phyloP scores from a whole-genome alignment of 1,140 invertebrate genomes.

The Lucilia cuprina region DNA sequence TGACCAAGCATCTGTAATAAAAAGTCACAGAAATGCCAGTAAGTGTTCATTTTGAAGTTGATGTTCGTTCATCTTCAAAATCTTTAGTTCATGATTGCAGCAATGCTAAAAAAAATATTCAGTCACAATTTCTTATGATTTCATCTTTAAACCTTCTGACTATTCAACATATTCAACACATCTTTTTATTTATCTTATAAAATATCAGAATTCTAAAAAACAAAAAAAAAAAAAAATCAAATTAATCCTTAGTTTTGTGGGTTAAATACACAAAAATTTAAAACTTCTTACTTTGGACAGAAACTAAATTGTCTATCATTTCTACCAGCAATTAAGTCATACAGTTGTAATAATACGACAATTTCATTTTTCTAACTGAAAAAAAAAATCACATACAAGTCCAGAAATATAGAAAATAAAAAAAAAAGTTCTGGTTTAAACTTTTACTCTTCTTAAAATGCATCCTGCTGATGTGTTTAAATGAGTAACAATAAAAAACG shows the following conservation, averaged over 20 bases:
- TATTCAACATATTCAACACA: too few relatives aligned
- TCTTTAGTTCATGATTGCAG: background rate
- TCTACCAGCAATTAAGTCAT: background rate
- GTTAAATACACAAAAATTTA: too few relatives aligned
- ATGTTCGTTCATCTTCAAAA: background rate
- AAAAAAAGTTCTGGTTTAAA: background rate
- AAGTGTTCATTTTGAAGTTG: background rate
- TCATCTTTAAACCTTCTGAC: too few relatives aligned
- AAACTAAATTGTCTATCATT: background rate
- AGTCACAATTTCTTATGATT: too few relatives aligned
- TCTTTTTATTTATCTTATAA: too few relatives aligned
- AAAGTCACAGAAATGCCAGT: too few relatives aligned
- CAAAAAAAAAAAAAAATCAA: too few relatives aligned
- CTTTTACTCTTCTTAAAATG: background rate
- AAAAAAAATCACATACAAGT: background rate
- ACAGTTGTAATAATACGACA: background rate
- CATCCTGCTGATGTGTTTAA: slow-evolving; percentile 1
- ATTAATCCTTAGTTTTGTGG: too few relatives aligned
- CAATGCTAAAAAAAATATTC: background rate
- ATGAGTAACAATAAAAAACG: background rate
- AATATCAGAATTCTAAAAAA: too few relatives aligned
- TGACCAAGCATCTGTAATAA: too few relatives aligned
- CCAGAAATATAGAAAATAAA: background rate
- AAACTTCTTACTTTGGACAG: background rate
- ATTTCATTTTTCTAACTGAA: background rate